Conservation (phyloP, 2,888 invertebrate genomes). For the Andrena camellia region DNA sequence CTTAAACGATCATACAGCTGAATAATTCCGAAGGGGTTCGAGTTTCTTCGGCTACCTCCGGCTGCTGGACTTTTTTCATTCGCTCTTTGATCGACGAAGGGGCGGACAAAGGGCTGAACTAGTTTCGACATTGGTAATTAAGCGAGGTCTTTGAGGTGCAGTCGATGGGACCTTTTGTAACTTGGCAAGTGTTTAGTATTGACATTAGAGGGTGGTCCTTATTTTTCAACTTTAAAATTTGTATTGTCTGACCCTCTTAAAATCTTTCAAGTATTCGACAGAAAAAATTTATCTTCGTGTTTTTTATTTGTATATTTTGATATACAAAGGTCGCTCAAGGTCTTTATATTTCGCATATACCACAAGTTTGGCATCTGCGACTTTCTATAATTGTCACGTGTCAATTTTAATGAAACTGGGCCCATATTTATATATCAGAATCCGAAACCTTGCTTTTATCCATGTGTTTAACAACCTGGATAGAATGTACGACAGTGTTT, state of each 20-base stretch:
- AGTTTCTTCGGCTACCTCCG: neutral
- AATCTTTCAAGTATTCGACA: no score
- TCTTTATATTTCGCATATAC: no score
- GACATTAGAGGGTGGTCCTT: neutral
- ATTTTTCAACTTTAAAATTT: neutral
- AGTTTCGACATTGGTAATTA: constrained; percentile 43
- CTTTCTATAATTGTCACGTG: no score
- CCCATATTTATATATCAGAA: no score
- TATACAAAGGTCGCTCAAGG: no score
- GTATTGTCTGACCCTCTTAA: neutral
- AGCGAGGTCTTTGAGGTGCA: constrained; percentile 23
- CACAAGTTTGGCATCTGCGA: no score
- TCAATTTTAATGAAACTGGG: no score
- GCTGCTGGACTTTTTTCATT: neutral
- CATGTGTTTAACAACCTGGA: no score
- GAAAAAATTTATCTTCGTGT: no score
- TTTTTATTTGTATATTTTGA: no score
- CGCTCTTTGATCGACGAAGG: constrained; percentile 31
- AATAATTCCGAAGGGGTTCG: constrained; percentile 43
- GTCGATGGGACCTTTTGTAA: neutral
- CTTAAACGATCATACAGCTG: constrained; percentile 45
- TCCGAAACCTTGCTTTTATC: no score
- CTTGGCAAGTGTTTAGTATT: constrained; percentile 42
- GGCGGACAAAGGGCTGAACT: constrained; percentile 32
- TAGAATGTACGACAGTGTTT: no score